Evolutionary conservation across 2,113 vertebrate species (phyloP), one percentile per base, ranked within the genome.

Genomic region (Clarias batrachus): DNA sequence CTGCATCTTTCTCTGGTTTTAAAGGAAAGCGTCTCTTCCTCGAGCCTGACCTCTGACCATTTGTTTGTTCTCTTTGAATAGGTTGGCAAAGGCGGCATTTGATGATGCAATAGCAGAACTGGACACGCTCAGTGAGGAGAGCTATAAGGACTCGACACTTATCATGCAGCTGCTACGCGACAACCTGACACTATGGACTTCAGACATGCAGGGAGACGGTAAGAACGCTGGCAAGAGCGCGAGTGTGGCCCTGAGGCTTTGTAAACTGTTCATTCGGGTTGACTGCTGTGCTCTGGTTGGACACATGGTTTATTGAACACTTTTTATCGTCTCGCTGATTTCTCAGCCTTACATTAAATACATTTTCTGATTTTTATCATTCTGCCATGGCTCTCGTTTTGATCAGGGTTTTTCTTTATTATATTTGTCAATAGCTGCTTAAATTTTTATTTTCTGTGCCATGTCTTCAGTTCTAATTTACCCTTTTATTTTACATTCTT

Each of bases 121-220:
- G 96, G 98, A 99, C 93, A 97, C 97, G 54, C 95, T 99, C 96
- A 99, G 96, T 90, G 98, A 99, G 97, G 97, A 99, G 93, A 98
- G 97, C 95, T 99, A 98, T 95, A 99, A 99, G 95, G 97, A 99
- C 96, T 99, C 97, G 88, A 99, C 97, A 88, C 97, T 99, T 95
- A 99, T 98, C 97, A 99, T 99, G 98, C 97, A 99, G 95, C 95
- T 99, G 97, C 96, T 99, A 96, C 97, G 97, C 90, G 97, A 99
- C 96, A 99, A 99, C 95, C 96, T 99, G 96, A 99, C 97, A 96
- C 96, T 99, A 96, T 99, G 98, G 97, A 99, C 97, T 96, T 99
- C 98, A 96, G 97, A 99, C 93, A 97, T 97, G 96, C 98, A 99
- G 96, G 97, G 97, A 92, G 98, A 99, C 25, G 97, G 98, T 99